Evolutionary conservation across 2,797 vertebrate species (phyloP).

Genomic region (Sibirionetta formosa): DNA sequence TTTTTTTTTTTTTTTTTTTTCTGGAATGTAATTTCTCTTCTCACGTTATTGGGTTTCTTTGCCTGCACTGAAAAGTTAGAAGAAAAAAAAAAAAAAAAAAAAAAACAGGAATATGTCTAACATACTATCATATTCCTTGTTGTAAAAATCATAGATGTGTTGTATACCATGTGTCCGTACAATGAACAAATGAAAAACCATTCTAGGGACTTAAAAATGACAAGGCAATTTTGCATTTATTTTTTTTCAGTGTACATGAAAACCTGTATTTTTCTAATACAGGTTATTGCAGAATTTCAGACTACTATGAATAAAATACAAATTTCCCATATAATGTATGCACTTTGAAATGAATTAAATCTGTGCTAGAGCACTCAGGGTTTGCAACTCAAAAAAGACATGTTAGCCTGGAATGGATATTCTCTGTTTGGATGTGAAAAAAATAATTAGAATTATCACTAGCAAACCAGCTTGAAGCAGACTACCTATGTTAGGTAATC

Average conservation of each 20-base stretch:
- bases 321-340: neutral
- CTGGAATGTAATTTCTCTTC: constrained; percentile 52
- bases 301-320: constrained; percentile 23
- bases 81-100: neutral
- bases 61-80: constrained; percentile 56
- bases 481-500: neutral
- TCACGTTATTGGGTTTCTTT: constrained; percentile 56
- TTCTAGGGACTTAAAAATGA: constrained; percentile 48
- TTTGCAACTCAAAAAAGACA: constrained; percentile 16
- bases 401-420: constrained; percentile 24
- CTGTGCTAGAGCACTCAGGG: neutral
- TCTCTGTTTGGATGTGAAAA: constrained; percentile 11
- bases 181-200: constrained; percentile 47
- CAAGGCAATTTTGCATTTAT: constrained; percentile 1
- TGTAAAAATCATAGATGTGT: constrained; percentile 69
- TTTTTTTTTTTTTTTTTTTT: constrained; percentile 17
- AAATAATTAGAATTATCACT: constrained; percentile 47
- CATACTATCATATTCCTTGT: constrained; percentile 50
- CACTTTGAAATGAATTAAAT: constrained; percentile 42
- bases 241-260: neutral
- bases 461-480: neutral
- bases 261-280: constrained; percentile 8
- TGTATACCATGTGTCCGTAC: constrained; percentile 53
- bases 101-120: constrained; percentile 53
- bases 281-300: constrained; percentile 20